Conservation (phyloP, 2,113 vertebrate species). For the Epinephelus moara region DNA sequence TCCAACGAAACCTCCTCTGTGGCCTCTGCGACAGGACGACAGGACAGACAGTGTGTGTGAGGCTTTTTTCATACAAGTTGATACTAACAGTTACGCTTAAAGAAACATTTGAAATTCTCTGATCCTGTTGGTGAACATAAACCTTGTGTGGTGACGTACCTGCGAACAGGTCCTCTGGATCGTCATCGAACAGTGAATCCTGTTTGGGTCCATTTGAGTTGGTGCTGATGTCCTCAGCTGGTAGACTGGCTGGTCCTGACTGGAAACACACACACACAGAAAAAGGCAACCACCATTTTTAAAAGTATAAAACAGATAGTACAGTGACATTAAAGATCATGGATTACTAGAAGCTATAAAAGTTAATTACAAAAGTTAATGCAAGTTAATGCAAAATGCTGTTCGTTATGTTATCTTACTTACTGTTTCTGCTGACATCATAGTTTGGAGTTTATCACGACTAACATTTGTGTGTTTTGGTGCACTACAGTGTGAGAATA, state of each 20-base stretch:
- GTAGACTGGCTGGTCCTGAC: conserved; percentile 63
- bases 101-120: no score
- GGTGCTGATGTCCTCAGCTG: conserved; percentile 62
- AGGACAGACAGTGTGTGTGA: not conserved
- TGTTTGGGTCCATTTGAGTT: conserved; percentile 75
- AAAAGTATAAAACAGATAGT: not conserved
- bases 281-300: not conserved
- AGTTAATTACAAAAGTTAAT: no score
- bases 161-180: conserved; percentile 76
- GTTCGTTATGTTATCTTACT: no score
- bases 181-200: conserved; percentile 67
- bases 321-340: not conserved
- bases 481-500: no score
- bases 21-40: conserved; percentile 85
- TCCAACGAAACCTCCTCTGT: conserved; percentile 98
- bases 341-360: not conserved
- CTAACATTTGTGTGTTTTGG: no score
- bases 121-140: no score
- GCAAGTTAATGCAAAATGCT: no score
- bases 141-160: conserved; percentile 44
- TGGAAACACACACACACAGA: conserved; percentile 28
- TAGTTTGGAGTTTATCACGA: no score
- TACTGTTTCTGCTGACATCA: no score
- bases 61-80: not conserved
- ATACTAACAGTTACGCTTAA: no score